Base-by-base conservation (phyloP, 2,888 invertebrate species). In the Crematogaster levior region DNA sequence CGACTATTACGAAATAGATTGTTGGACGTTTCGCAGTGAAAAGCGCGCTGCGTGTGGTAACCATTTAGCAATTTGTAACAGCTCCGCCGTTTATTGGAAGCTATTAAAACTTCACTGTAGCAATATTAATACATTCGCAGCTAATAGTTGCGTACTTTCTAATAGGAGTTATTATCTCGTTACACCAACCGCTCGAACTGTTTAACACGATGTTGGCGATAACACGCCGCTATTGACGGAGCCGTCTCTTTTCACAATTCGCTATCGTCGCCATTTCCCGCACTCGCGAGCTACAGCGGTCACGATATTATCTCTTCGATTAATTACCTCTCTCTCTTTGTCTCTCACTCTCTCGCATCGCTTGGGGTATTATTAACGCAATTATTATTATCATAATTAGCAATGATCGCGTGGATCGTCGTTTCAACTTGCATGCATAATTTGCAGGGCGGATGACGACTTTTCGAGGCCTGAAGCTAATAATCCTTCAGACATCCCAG, bases 331-430 rank as follows among this genome's bases (percentile, higher is more conserved):
- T 75, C 68, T 56, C 77, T n/a, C n/a, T n/a, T n/a, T n/a, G n/a
- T n/a, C n/a, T n/a, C n/a, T n/a, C n/a, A n/a, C n/a, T n/a, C n/a
- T 56, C 24, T 77, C 43, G 43, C 61, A 34, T 70, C 56, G 56
- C 30, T 37, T 24, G n/a, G 34, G 56, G 34, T 79, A 34, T 79
- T 79, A 79, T 79, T 79, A 79, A 21, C 53, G 51, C 72, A 70
- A 79, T 79, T 77, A 79, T 68, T 77, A 77, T 79, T 79, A 70
- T 79, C 70, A 70, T 79, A 79, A 79, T 79, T 79, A 79, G 77
- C 77, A 56, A 21, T 9, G 77, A 70, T 63, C 73, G 73, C 75
- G 75, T 34, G 34, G 74, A 75, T 77, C 66, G 68, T 68, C 77
- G 77, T 18, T 46, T 70, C 77, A 34, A 70, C 56, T 79, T 37